phyloP scores from a whole-genome alignment of 1,140 invertebrate species.

The Platyura marginata region DNA sequence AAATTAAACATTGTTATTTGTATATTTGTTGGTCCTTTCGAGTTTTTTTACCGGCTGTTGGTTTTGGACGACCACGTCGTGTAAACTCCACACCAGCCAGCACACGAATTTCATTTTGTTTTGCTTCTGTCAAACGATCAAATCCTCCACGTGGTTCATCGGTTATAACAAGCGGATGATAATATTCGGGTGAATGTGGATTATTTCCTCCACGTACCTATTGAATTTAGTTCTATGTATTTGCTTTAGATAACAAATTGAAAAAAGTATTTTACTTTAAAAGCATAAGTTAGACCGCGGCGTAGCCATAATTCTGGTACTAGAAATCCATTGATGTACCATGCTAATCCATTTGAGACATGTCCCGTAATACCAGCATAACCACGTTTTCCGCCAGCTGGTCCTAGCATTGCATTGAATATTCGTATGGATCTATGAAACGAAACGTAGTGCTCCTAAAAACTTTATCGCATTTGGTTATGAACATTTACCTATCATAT shows the following conservation, averaged over 20 bases:
- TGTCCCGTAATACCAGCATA: constrained; percentile 59
- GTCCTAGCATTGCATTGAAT: constrained; percentile 59
- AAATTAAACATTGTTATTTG: constrained; percentile 8
- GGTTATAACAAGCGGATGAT: constrained; percentile 86
- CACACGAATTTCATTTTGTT: constrained; percentile 54
- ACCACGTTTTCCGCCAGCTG: constrained; percentile 55
- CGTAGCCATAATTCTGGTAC: constrained; percentile 74
- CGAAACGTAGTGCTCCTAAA: neutral
- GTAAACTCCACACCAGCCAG: constrained; percentile 73
- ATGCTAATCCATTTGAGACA: constrained; percentile 25
- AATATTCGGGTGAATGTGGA: constrained; percentile 67
- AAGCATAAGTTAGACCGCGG: constrained; percentile 67
- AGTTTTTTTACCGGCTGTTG: constrained; percentile 38
- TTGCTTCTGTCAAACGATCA: constrained; percentile 48
- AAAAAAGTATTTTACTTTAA: constrained; percentile 34
- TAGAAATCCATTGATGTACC: constrained; percentile 57
- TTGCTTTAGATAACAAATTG: neutral
- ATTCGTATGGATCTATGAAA: constrained; percentile 37
- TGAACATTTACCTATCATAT: constrained; percentile 38
- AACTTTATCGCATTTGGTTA: neutral
- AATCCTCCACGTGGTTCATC: constrained; percentile 69
- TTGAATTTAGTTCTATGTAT: neutral
- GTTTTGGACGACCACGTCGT: constrained; percentile 52
- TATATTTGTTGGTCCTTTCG: constrained; percentile 1
- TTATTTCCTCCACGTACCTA: constrained; percentile 70